A percentile compares a stretch with the other conserved stretches of the same genome.
phyloP scores from a whole-genome alignment of 2,888 invertebrate species.

The Pimpla rufipes region DNA sequence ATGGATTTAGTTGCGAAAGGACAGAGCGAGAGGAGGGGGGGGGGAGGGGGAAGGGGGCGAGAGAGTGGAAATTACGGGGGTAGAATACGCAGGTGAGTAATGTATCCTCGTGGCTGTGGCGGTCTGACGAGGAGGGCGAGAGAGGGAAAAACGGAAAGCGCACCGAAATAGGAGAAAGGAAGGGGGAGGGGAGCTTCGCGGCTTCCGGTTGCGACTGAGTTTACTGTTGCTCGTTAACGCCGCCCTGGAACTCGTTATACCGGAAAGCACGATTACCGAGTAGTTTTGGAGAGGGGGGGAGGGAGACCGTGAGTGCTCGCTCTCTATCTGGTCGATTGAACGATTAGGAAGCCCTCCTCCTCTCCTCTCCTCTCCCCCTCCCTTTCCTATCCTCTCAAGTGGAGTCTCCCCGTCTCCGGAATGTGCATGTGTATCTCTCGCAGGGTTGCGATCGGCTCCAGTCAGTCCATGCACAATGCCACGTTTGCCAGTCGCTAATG shows the following conservation, averaged over 20 bases:
- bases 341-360: slow-evolving; percentile 55
- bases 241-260: slow-evolving; percentile 53
- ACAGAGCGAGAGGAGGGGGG: no score
- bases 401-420: neutral
- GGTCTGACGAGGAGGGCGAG: slow-evolving; percentile 10
- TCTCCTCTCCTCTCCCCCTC: no score
- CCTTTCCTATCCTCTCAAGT: slow-evolving; percentile 16
- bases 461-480: neutral
- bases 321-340: slow-evolving; percentile 60
- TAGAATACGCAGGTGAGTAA: slow-evolving; percentile 35
- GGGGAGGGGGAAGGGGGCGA: no score
- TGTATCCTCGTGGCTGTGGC: slow-evolving; percentile 28
- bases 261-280: slow-evolving; percentile 51
- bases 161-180: slow-evolving; percentile 7
- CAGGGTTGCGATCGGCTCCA: slow-evolving; percentile 18
- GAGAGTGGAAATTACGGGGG: slow-evolving; percentile 12
- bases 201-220: slow-evolving; percentile 53
- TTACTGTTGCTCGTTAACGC: slow-evolving; percentile 62
- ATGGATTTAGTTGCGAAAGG: slow-evolving; percentile 43
- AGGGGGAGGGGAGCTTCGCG: slow-evolving; percentile 18
- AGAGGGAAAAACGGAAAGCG: slow-evolving; percentile 18
- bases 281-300: slow-evolving; percentile 25
- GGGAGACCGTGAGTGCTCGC: slow-evolving; percentile 39
- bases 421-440: slow-evolving; percentile 10
- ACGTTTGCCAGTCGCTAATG: neutral